Base-by-base conservation (phyloP, 2,113 vertebrate genomes). In the Eublepharis macularius region DNA sequence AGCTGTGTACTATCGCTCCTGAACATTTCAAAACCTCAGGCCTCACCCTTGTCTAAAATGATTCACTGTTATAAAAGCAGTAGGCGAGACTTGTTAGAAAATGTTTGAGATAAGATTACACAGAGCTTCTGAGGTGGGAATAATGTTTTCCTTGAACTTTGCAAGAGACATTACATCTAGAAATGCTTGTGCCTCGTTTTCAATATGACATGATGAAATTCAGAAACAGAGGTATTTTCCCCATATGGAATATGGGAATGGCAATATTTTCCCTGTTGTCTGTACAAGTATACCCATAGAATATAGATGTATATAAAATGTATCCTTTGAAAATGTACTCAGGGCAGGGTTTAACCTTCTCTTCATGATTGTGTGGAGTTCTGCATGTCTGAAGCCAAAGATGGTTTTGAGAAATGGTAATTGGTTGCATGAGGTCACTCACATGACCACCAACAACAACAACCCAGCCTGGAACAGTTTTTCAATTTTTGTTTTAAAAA, bases 21-120 rank as follows among this genome's bases (percentile, higher is more conserved):
- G 77, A 87, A 79, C 80, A 80, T 92, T 95, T 91, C 90, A 83
- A 89, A 92, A 92, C 77, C 36, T 80, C 73, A 39, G 77, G 86
- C 93, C 92, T 92, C 85, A 0, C 92, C 90, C 89, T 86, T 45
- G n/a, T 65, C 41, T 86, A 84, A 86, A 89, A 93, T 93, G 72
- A 32, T 57, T 69, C 19, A 75, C 49, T 17, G 29, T 80, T 73
- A 32, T 17, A 1, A 36, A 82, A 79, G 85, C 83, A 88, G 78
- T 83, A 88, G 88, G 84, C 93, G 69, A 0, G 2, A 82, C 86
- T 88, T 85, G 26, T 89, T 84, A 69, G 83, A 86, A 77, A 49
- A 29, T 83, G 29, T 45, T 43, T 24, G 39, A 75, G 74, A 0
- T 0, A 1, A 2, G 82, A 80, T 80, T 85, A 80, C 19, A 17